Base-by-base conservation (phyloP, 2,797 vertebrate genomes). In the Synaphobranchus kaupii region DNA sequence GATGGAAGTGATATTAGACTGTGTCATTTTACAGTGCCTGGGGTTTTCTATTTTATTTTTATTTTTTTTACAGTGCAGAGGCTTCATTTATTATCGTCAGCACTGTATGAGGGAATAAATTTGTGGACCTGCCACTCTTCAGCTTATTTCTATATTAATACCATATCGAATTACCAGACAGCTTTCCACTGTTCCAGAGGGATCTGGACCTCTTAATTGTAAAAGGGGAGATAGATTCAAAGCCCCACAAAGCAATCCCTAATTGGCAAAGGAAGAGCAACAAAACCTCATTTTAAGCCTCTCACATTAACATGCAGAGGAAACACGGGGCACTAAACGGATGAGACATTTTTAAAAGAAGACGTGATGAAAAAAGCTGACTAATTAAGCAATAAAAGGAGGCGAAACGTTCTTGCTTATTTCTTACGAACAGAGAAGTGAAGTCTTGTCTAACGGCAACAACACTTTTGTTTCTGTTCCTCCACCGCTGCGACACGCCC, bases 111-210 rank as follows among this genome's bases (percentile, higher is more conserved):
- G 87, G 85, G 93, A 93, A 95, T 94, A 90, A 91, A 95, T 94
- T 94, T 92, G 85, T 13, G 85, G 76, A 84, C 86, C 87, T 84
- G 76, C 92, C 73, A 86, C 88, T 88, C 89, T 93, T 89, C 83
- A 63, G 93, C 88, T 93, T 90, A 92, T 93, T 93, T 94, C 91
- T 91, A 91, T 92, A 93, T 94, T 93, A 94, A 92, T 92, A 90
- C 91, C 47, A 89, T 92, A 92, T 95, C 92, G 90, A 88, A 94
- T 94, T 93, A 94, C 92, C 87, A 90, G 89, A 92, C 90, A 92
- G 90, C 89, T 92, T 87, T 56, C 56, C 68, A 84, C 87, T 71
- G 86, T 71, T 84, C 88, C 88, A 89, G 88, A 3, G 87, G 86
- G 90, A 91, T 88, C 89, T 83, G 54, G 87, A 90, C 89, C 88